Evolutionary conservation across 2,888 invertebrate species (phyloP).

Genomic region (Sepioteuthis lessoniana): DNA sequence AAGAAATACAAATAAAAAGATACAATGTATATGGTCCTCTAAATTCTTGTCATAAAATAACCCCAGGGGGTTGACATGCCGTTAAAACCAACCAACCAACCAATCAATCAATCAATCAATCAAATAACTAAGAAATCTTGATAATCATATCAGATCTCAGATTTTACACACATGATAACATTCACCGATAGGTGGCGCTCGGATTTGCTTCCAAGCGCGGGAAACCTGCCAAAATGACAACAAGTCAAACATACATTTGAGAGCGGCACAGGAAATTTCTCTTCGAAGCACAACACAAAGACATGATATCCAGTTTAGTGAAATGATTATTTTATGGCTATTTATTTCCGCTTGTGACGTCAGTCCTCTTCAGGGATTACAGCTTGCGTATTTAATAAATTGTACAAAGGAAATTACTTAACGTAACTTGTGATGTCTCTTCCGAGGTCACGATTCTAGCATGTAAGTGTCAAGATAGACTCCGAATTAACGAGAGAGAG

Average conservation of each 20-base stretch:
- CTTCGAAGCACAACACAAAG: not conserved
- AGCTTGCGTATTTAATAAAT: not conserved
- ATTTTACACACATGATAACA: too few species aligned
- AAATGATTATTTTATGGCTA: not conserved
- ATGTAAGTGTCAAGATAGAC: not conserved
- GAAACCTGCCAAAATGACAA: not conserved
- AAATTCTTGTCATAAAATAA: too few species aligned
- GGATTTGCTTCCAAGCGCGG: not conserved
- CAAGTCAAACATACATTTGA: not conserved
- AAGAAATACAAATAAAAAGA: too few species aligned
- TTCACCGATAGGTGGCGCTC: not conserved
- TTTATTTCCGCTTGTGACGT: not conserved
- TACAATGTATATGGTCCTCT: too few species aligned
- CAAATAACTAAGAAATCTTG: too few species aligned
- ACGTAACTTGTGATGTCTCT: not conserved
- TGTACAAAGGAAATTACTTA: not conserved
- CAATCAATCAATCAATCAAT: too few species aligned
- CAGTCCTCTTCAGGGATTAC: not conserved
- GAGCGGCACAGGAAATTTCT: not conserved
- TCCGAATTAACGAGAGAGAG: not conserved
- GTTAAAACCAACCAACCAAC: too few species aligned
- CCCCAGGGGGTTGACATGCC: too few species aligned
- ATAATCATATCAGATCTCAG: too few species aligned
- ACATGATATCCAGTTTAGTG: not conserved
- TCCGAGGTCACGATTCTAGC: not conserved